Base-by-base conservation (phyloP, 2,888 invertebrate species). In the Hoplodrina blanda region DNA sequence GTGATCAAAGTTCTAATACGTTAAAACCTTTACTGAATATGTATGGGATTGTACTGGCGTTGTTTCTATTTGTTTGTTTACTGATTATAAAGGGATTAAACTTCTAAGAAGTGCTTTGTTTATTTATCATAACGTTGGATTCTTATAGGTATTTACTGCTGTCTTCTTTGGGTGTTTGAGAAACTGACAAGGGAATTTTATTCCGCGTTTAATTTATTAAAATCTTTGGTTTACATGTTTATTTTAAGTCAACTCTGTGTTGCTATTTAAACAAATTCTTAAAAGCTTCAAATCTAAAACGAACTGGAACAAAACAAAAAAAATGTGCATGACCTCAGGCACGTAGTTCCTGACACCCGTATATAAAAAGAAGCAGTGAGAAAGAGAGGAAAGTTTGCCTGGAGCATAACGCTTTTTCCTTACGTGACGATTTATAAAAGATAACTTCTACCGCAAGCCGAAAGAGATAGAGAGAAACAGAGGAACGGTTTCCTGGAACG, bases 1-100 rank as follows among this genome's bases (percentile, higher is more conserved):
- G 87, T 88, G 90, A 90, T 91, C 88, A 87, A 92, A 93, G 90
- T 91, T 91, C 85, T 88, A 89, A 91, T 91, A 85, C 84, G 83
- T 89, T 89, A 87, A 88, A 83, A 81, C 78, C 71, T 77, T 85
- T 76, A 72, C 83, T 91, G 90, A 91, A 91, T 92, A 91, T 91
- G 91, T 90, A 91, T 91, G 80, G 84, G 81, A 81, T 81, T 76
- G 77, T 84, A 20, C 60, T 41, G 74, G 53, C 54, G 62, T 54
- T 82, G 76, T 79, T 81, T 73, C 69, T 73, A 73, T 80, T 78
- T 80, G 82, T 83, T 79, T 83, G 81, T 76, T 60, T 59, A 64
- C 73, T 74, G 66, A 78, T 78, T 80, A 75, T 74, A 74, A 71
- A 78, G 52, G 62, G 71, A 82, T 82, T 62, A 61, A 81, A 80